These are phyloP conservation scores for Columba livia DNA, from an alignment of 2,113 vertebrate genomes.

Conservation along the genomic window DNA sequence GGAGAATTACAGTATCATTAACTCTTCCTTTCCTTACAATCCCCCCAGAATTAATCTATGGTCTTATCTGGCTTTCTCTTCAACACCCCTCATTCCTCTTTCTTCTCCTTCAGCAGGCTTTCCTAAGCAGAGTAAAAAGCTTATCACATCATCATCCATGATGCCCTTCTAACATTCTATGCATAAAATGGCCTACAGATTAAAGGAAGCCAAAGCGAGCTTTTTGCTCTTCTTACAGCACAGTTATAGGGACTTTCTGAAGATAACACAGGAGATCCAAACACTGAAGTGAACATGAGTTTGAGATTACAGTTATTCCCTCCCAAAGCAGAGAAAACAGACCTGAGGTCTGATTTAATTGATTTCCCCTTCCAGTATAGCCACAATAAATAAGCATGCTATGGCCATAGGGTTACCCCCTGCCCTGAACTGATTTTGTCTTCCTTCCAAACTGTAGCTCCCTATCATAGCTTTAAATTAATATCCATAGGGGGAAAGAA, in stretches of 20 bases:
- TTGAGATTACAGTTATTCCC: neutral
- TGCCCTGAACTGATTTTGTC: neutral
- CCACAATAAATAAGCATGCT: neutral
- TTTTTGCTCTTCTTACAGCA: neutral
- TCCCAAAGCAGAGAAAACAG: neutral
- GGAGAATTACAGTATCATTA: neutral
- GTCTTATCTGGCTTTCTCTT: neutral
- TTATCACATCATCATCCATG: neutral
- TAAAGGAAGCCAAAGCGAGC: neutral
- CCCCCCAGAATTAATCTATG: neutral
- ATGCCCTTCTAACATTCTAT: neutral
- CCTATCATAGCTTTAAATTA: neutral
- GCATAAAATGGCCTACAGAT: neutral
- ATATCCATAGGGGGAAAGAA: neutral
- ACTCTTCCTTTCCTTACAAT: neutral
- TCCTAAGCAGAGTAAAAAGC: neutral
- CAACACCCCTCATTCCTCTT: neutral
- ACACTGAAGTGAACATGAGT: neutral
- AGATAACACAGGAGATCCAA: neutral
- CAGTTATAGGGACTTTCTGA: neutral
- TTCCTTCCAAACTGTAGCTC: neutral
- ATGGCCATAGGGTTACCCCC: neutral
- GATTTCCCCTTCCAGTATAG: neutral
- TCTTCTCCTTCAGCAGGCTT: neutral
- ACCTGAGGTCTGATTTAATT: neutral